phyloP scores from a whole-genome alignment of 2,888 invertebrate genomes.

The Drosophila conformis region DNA sequence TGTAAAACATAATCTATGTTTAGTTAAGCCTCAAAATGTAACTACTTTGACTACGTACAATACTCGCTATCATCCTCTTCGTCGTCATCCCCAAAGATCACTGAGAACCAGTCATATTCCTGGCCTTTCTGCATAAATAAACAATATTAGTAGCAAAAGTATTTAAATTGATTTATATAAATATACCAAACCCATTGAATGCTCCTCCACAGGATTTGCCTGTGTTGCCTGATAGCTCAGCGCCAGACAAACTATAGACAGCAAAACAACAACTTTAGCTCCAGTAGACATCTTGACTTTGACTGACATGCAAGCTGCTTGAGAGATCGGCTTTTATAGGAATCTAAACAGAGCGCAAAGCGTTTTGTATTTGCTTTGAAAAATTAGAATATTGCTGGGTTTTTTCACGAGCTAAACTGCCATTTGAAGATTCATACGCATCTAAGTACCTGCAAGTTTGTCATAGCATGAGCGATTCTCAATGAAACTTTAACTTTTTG shows the following conservation, averaged over 20 bases:
- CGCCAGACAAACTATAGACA: conserved; percentile 35
- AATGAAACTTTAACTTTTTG: conserved; percentile 28
- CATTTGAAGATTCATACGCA: conserved; percentile 12
- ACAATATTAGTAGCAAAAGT: neutral
- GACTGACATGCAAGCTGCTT: conserved; percentile 35
- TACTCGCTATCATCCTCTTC: conserved; percentile 48
- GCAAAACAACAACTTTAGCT: conserved; percentile 32
- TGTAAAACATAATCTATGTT: conserved; percentile 23
- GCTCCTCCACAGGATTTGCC: conserved; percentile 29
- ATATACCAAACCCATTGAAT: conserved; percentile 26
- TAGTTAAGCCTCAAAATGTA: neutral
- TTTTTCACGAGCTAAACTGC: conserved; percentile 18
- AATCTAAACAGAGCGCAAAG: conserved; percentile 4
- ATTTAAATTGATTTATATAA: too few relatives aligned
- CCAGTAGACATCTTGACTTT: conserved; percentile 48
- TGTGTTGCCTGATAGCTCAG: conserved; percentile 14
- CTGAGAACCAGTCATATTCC: conserved; percentile 43
- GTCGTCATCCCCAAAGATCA: conserved; percentile 38
- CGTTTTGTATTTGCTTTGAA: conserved; percentile 15
- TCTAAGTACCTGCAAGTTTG: conserved; percentile 9
- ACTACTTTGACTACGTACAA: conserved; percentile 40
- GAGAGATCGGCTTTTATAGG: conserved; percentile 53
- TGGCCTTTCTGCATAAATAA: conserved; percentile 36
- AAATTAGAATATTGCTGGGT: conserved; percentile 20
- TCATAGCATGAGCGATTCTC: conserved; percentile 15